Base-by-base conservation (phyloP, 2,888 invertebrate genomes). In the Spilosoma lubricipeda region DNA sequence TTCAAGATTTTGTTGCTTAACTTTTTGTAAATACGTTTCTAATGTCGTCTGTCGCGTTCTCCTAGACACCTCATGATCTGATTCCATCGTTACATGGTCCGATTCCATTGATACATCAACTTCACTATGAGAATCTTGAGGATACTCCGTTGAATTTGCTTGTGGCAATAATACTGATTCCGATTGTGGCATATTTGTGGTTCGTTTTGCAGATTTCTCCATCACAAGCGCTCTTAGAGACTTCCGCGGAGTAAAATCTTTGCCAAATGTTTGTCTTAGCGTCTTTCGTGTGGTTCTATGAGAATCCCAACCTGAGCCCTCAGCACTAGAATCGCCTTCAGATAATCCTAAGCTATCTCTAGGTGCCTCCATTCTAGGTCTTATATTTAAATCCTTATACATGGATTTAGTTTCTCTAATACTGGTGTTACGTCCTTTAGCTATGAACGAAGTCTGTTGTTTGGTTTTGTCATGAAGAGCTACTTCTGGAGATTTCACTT, bases 271-370 rank as follows among this genome's bases (percentile, higher is more conserved):
- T 79, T 92, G 90, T 42, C 95, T 86, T 27, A 95, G 73, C 0
- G 95, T 95, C 87, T 93, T 93, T 48, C 93, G 87, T 1, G 94
- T 94, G 0, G 91, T 92, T 79, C 94, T 91, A 78, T 95, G 95
- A 0, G 95, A 95, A 68, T 95, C 95, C 95, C 95, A 95, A 1
- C 92, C 93, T 0, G 95, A 95, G 2, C 92, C 91, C 86, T 93
- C 94, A 0, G 88, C 91, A 56, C 91, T 94, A 3, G 93, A 94
- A 77, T 91, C 87, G 27, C 88, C 90, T 76, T 92, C 91, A 2
- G 90, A 90, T 2, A 92, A 80, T 1, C 86, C 89, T 3, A 84
- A 87, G 63, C 91, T 93, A 27, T 92, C 89, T 82, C 90, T 88
- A 0, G 81, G 82, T 0, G 92, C 87, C 1, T 85, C 90, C 36